A percentile compares a stretch with the other conserved stretches of the same genome.
These are phyloP conservation scores for Cromileptes altivelis DNA, from an alignment of 2,113 vertebrate species.

Conservation along the genomic window DNA sequence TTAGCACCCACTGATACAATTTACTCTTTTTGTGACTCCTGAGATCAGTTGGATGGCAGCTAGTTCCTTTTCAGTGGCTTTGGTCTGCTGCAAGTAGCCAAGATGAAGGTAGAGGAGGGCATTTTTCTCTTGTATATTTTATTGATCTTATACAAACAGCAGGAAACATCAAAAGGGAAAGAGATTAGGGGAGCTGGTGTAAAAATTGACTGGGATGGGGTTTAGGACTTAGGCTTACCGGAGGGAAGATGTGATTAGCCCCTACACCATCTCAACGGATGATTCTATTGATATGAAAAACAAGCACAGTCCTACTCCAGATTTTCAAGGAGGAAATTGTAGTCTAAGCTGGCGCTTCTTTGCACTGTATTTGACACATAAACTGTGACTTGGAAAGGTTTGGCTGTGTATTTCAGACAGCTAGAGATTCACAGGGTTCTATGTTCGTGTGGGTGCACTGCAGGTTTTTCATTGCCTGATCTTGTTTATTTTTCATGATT, in stretches of 20 bases:
- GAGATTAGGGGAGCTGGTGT: slow-evolving; percentile 58
- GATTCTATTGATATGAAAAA: slow-evolving; percentile 61
- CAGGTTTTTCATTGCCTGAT: neutral
- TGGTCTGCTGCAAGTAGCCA: slow-evolving; percentile 41
- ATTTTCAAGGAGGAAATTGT: slow-evolving; percentile 18
- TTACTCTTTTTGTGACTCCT: slow-evolving; percentile 53
- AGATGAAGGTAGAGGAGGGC: slow-evolving; percentile 45
- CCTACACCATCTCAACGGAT: slow-evolving; percentile 34
- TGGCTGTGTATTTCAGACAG: slow-evolving; percentile 38
- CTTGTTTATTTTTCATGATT: slow-evolving; percentile 18
- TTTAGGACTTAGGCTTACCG: slow-evolving; percentile 55
- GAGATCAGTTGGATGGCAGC: slow-evolving; percentile 35
- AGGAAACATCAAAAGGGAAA: slow-evolving; percentile 62
- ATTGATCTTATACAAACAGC: slow-evolving; percentile 74
- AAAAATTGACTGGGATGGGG: slow-evolving; percentile 60
- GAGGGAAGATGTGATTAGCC: slow-evolving; percentile 64
- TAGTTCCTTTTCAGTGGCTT: slow-evolving; percentile 35
- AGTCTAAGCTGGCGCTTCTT: slow-evolving; percentile 3
- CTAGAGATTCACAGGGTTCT: slow-evolving; percentile 12
- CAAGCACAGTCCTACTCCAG: slow-evolving; percentile 25
- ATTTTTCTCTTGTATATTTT: slow-evolving; percentile 56
- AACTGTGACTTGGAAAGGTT: slow-evolving; percentile 44
- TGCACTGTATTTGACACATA: slow-evolving; percentile 45
- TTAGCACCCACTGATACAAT: slow-evolving; percentile 66
- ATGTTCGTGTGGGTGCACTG: slow-evolving; percentile 14